Base-by-base conservation (phyloP, 2,888 invertebrate genomes). In the Apamea anceps region DNA sequence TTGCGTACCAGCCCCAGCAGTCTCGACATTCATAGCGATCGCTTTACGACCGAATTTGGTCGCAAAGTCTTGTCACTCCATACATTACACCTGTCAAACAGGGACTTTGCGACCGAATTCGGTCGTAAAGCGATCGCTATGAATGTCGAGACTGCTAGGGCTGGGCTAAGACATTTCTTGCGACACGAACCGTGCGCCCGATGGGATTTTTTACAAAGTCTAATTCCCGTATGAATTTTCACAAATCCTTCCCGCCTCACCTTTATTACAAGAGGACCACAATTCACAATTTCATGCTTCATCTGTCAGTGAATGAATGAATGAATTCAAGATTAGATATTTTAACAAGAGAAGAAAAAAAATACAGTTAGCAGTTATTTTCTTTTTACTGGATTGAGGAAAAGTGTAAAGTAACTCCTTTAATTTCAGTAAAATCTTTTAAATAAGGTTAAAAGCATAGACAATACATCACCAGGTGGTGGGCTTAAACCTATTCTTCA, bases 381-480 rank as follows among this genome's bases (percentile, higher is more conserved):
- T 37, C 4, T 42, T 51, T 48, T 12, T 15, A 7, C 7, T 18
- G 0, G 21, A n/a, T 37, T 57, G 18, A 8, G 5, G 5, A 65
- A 81, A 81, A 76, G 8, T 76, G 65, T 45, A 32, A 18, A 32
- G 51, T 77, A 76, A 82, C 13, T 21, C 7, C 1, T 7, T 12
- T 42, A 60, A 60, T 70, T 42, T 45, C 12, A 78, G 28, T 4
- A 62, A 82, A 67, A 66, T 62, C 37, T 66, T 70, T 80, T 66
- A 72, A 37, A 82, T 72, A 72, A 72, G n/a, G 12, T 62, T 84
- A 84, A 84, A 71, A 84, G 79, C 79, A n/a, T 74, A 15, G 65
- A 48, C 80, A 48, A 79, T 72, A 25, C 15, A 82, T 79, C 66
- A 74, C 79, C 0, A 28, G 48, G n/a, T 66, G 13, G 18, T 15